Percentiles rank a stretch among this genome's conserved stretches.
Evolutionary conservation across 2,888 invertebrate species (phyloP).

Genomic region (Acanthosoma haemorrhoidale): DNA sequence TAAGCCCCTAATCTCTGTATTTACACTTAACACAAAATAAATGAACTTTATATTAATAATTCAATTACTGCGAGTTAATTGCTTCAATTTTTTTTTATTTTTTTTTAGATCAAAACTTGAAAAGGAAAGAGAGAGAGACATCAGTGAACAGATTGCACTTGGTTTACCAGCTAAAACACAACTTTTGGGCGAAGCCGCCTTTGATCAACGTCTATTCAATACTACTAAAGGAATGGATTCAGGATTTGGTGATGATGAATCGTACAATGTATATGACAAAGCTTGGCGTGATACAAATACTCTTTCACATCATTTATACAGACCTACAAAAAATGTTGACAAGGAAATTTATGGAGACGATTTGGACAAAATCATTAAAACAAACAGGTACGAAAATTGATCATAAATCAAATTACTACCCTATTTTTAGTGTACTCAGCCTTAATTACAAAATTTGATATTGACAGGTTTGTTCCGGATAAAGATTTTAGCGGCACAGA

Average conservation of each 20-base stretch:
- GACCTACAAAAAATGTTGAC: constrained; percentile 81
- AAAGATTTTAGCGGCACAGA: constrained; percentile 94
- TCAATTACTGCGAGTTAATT: no score
- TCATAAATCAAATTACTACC: no score
- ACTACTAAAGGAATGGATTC: constrained; percentile 88
- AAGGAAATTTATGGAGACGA: constrained; percentile 87
- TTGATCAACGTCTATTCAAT: constrained; percentile 94
- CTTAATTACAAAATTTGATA: no score
- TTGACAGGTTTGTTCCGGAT: constrained; percentile 85
- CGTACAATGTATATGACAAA: constrained; percentile 96
- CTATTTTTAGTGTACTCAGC: no score
- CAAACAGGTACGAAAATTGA: constrained; percentile 57
- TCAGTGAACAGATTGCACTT: constrained; percentile 96
- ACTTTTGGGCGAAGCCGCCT: constrained; percentile 70
- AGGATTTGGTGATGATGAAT: constrained; percentile 94
- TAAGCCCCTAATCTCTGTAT: no score
- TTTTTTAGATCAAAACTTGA: constrained; percentile 67
- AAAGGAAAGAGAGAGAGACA: constrained; percentile 88
- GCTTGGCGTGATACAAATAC: constrained; percentile 90
- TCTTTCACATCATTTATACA: constrained; percentile 82
- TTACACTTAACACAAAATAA: no score
- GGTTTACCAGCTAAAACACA: constrained; percentile 82
- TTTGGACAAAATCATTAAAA: constrained; percentile 80
- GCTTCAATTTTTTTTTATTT: neutral
- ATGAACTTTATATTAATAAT: no score